Percentiles rank a stretch among this genome's conserved stretches.
Evolutionary conservation across 2,888 invertebrate species (phyloP).

Genomic region (Spicauda simplicius): DNA sequence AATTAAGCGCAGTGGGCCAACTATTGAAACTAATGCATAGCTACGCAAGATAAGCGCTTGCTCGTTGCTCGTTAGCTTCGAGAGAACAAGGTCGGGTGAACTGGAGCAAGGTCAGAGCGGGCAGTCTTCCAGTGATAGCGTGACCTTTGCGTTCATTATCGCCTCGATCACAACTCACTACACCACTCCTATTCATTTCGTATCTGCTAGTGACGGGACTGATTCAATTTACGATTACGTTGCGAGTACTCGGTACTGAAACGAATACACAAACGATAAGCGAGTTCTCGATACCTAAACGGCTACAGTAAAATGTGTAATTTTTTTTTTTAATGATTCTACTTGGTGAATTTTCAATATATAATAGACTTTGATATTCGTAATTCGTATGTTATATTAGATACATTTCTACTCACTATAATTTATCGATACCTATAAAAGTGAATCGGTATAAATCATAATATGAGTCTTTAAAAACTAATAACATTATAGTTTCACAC

Average conservation of each 20-base stretch:
- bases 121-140: conserved; percentile 77
- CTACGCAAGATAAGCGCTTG: conserved; percentile 56
- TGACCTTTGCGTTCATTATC: conserved; percentile 75
- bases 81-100: conserved; percentile 74
- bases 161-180: conserved; percentile 53
- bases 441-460: too few species aligned
- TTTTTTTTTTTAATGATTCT: background rate
- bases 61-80: conserved; percentile 62
- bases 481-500: too few species aligned
- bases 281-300: too few species aligned
- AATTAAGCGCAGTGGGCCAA: conserved; percentile 68
- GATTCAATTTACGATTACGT: background rate
- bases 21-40: conserved; percentile 64
- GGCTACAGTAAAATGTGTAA: background rate
- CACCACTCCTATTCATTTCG: conserved; percentile 17
- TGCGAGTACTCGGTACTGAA: background rate
- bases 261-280: background rate
- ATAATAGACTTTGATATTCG: too few species aligned
- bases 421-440: too few species aligned
- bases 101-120: conserved; percentile 76
- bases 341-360: background rate
- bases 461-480: too few species aligned
- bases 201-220: conserved; percentile 15
- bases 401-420: too few species aligned
- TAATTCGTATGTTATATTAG: too few species aligned